A percentile compares a stretch with the other conserved stretches of the same genome.
Conservation (phyloP, 2,888 invertebrate species). For the Trimorus sp. region DNA sequence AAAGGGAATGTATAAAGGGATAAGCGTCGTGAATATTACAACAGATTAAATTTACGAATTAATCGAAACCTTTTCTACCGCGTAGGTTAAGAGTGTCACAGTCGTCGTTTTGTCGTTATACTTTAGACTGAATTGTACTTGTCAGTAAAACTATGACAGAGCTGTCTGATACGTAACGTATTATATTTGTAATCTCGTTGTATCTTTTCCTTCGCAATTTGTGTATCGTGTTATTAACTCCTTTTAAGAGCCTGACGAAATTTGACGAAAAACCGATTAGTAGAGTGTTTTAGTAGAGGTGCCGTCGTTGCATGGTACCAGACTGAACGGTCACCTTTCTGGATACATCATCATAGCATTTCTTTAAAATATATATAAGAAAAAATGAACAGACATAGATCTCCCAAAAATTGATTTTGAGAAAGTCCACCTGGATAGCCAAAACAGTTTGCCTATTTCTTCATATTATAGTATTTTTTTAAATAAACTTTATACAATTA, state of each 20-base stretch:
- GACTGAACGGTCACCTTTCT: no score
- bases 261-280: conserved; percentile 26
- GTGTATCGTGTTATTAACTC: conserved; percentile 49
- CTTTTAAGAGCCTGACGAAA: conserved; percentile 33
- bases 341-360: no score
- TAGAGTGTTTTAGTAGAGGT: no score
- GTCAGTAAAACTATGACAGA: conserved; percentile 53
- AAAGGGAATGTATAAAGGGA: conserved; percentile 63
- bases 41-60: conserved; percentile 57
- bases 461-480: no score
- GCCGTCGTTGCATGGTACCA: no score
- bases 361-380: no score
- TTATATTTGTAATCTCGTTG: conserved; percentile 70
- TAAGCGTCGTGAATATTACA: conserved; percentile 60
- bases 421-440: no score
- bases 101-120: conserved; percentile 65
- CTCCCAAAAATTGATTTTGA: no score
- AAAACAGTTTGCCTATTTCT: no score
- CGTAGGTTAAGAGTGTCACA: conserved; percentile 66
- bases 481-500: no score
- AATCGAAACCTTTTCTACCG: conserved; percentile 68
- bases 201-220: conserved; percentile 61
- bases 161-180: conserved; percentile 53
- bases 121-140: conserved; percentile 69
- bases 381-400: no score